Evolutionary conservation across 35 echinoderm and acorn worm genomes (phyloP).

Genomic region (Apostichopus parvimensis): DNA sequence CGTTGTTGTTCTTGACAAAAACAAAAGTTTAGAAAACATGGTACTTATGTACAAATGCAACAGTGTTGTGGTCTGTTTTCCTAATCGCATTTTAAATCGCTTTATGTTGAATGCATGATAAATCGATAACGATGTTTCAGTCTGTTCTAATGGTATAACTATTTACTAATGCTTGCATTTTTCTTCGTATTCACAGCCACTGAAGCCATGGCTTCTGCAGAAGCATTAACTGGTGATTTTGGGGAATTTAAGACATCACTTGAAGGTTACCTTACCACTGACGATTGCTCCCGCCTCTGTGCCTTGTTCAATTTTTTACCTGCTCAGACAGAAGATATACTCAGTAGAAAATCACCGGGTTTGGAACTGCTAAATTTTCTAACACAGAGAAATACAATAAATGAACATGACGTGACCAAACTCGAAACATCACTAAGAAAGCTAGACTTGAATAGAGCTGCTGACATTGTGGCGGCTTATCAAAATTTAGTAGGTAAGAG

Average conservation of each 20-base stretch:
- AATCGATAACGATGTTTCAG: no score
- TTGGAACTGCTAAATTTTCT: neutral
- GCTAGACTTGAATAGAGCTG: neutral
- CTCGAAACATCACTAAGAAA: neutral
- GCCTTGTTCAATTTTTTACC: neutral
- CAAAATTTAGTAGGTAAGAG: neutral
- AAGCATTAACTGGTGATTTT: neutral
- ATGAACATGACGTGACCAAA: neutral
- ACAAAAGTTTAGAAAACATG: no score
- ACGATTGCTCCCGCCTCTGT: neutral
- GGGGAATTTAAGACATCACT: neutral
- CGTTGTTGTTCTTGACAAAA: no score
- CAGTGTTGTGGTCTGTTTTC: no score
- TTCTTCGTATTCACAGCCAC: no score
- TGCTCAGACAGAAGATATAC: neutral
- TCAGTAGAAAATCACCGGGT: neutral
- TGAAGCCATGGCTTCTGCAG: neutral
- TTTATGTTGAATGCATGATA: no score
- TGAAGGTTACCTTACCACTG: neutral
- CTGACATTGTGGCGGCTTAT: neutral
- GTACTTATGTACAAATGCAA: no score
- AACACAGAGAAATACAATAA: neutral
- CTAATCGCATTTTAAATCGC: no score
- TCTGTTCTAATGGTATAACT: no score
- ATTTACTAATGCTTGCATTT: no score